phyloP scores from a whole-genome alignment of 2,888 invertebrate genomes.

The Eurytoma adleriae region DNA sequence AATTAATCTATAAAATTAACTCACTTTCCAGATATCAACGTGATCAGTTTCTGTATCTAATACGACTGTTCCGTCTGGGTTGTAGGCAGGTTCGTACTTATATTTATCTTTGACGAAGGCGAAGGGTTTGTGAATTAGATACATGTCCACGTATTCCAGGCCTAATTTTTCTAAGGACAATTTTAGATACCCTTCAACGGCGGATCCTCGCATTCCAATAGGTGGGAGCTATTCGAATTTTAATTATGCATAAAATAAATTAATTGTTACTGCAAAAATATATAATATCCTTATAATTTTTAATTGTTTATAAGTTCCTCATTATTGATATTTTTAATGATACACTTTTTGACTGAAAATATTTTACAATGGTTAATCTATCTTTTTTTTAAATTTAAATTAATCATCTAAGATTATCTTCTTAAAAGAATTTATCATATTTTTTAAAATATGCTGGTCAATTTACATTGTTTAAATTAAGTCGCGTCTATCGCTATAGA shows the following conservation, averaged over 20 bases:
- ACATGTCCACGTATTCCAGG: slow-evolving; percentile 85
- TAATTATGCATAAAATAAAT: background rate
- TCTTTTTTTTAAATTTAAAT: too few species aligned
- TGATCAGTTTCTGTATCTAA: slow-evolving; percentile 82
- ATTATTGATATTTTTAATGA: too few species aligned
- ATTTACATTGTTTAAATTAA: too few species aligned
- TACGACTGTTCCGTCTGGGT: slow-evolving; percentile 80
- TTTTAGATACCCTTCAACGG: slow-evolving; percentile 82
- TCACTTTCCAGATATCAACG: slow-evolving; percentile 84
- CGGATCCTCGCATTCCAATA: slow-evolving; percentile 82
- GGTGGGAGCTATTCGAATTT: slow-evolving; percentile 80
- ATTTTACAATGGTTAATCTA: too few species aligned
- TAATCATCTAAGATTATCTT: too few species aligned
- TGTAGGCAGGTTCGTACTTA: slow-evolving; percentile 78
- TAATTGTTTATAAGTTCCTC: too few species aligned
- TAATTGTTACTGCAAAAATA: background rate
- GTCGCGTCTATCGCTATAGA: too few species aligned
- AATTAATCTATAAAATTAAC: background rate
- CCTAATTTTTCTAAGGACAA: slow-evolving; percentile 82
- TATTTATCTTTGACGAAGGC: slow-evolving; percentile 80
- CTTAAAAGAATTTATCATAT: too few species aligned
- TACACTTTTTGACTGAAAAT: too few species aligned
- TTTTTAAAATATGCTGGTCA: too few species aligned
- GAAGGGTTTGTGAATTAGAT: slow-evolving; percentile 87
- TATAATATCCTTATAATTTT: too few species aligned